Conservation (phyloP, 23 tunicate species). For the Styela clava region DNA sequence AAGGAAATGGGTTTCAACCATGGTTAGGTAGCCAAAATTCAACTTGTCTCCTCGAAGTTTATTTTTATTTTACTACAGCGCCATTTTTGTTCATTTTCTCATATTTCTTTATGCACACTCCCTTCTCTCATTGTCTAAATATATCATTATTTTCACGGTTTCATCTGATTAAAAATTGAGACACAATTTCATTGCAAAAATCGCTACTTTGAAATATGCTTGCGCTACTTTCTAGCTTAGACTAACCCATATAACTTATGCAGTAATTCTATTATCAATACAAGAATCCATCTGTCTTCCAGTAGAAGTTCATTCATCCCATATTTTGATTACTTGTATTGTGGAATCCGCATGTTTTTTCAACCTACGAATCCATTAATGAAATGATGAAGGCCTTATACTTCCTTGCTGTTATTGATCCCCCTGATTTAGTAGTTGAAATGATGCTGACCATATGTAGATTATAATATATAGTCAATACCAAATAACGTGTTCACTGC, state of each 20-base stretch:
- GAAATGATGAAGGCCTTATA: too few species aligned
- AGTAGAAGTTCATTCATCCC: neutral
- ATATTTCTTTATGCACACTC: neutral
- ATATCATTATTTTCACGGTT: too few species aligned
- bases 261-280: neutral
- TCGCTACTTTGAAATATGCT: neutral
- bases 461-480: too few species aligned
- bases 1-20: too few species aligned
- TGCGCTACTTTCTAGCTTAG: neutral
- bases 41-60: neutral
- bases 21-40: neutral
- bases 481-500: too few species aligned
- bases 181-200: too few species aligned
- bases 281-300: neutral
- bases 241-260: neutral
- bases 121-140: neutral
- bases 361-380: too few species aligned
- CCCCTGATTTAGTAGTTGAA: too few species aligned
- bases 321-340: neutral
- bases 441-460: too few species aligned
- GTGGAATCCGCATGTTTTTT: neutral
- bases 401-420: too few species aligned
- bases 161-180: neutral
- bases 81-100: neutral
- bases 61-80: neutral